Percentiles rank a stretch among this genome's conserved stretches.
These are phyloP conservation scores for Ophonus ardosiacus DNA, from an alignment of 2,888 invertebrate species.

Conservation along the genomic window DNA sequence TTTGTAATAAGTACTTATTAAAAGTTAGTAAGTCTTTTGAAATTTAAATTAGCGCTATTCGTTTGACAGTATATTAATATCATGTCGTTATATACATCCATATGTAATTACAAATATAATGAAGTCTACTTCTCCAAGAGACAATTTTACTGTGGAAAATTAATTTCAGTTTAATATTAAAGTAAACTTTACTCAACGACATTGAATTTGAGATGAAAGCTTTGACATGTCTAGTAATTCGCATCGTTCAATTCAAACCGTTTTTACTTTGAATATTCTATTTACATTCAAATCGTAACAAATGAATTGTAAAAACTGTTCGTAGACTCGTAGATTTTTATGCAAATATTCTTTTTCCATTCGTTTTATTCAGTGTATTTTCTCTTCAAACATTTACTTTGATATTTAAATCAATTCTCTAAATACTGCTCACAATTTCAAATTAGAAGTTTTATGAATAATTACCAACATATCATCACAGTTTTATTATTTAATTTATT, in stretches of 20 bases:
- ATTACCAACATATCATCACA: not conserved
- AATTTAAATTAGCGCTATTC: too few relatives aligned
- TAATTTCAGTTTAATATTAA: not conserved
- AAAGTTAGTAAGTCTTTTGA: too few relatives aligned
- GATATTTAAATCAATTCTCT: slow-evolving; percentile 34
- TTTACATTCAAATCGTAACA: not conserved
- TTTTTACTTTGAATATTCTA: not conserved
- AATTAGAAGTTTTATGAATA: not conserved
- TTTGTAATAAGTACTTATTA: not conserved
- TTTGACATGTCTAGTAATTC: not conserved
- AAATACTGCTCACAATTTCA: not conserved
- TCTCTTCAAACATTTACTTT: slow-evolving; percentile 7
- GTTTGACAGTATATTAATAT: too few relatives aligned
- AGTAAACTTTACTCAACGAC: not conserved
- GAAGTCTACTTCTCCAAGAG: not conserved
- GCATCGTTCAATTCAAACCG: not conserved
- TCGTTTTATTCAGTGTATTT: not conserved
- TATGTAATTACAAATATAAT: not conserved
- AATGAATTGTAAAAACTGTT: slow-evolving; percentile 13
- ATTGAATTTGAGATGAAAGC: not conserved
- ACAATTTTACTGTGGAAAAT: not conserved
- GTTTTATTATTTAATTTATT: too few relatives aligned
- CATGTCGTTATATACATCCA: too few relatives aligned
- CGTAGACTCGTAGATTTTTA: not conserved
- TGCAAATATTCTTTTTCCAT: slow-evolving; percentile 3